phyloP scores from a whole-genome alignment of 2,113 vertebrate species.

The Suricata suricatta region DNA sequence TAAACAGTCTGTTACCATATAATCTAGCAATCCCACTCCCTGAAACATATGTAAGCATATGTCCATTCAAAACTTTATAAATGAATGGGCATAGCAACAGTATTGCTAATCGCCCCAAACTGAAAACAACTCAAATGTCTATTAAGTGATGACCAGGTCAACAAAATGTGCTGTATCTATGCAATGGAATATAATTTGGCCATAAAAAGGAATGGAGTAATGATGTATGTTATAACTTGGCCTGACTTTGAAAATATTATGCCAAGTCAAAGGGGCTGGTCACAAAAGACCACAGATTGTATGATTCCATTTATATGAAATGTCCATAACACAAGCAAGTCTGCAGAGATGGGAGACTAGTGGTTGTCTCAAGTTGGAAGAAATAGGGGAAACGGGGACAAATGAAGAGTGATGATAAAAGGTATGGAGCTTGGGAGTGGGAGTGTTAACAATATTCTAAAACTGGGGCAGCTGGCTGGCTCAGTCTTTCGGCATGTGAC shows the following conservation, averaged over 20 bases:
- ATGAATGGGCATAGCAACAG: background rate
- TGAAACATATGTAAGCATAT: background rate
- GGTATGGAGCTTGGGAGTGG: background rate
- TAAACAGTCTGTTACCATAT: background rate
- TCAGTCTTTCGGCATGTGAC: no score
- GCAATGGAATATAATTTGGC: background rate
- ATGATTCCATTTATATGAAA: background rate
- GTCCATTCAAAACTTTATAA: background rate
- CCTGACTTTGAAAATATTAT: background rate
- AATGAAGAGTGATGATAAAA: background rate
- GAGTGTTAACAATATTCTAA: background rate
- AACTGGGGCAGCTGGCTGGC: no score
- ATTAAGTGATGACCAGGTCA: background rate
- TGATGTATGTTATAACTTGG: background rate
- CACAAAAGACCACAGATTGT: background rate
- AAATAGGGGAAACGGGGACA: background rate
- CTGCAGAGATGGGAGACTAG: background rate
- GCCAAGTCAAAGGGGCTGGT: background rate
- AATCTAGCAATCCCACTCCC: background rate
- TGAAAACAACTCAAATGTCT: background rate
- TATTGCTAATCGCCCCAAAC: background rate
- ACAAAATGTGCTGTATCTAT: background rate
- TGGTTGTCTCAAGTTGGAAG: background rate
- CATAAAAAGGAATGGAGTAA: background rate
- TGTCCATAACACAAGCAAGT: background rate